A percentile compares a stretch with the other conserved stretches of the same genome.
phyloP scores from a whole-genome alignment of 2,888 invertebrate genomes.

The Thera obeliscata region DNA sequence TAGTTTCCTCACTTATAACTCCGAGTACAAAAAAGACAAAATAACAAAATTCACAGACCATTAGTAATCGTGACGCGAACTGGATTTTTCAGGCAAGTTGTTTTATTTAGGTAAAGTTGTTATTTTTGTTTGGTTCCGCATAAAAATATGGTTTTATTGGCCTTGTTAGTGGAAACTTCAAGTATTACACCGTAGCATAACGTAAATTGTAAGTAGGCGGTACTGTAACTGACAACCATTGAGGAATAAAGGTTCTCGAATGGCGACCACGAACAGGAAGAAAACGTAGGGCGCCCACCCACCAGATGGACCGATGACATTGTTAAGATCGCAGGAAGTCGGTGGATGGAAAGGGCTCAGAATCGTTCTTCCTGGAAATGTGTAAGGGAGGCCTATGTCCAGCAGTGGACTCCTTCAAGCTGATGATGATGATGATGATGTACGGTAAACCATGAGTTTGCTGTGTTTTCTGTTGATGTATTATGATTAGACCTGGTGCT shows the following conservation, averaged over 20 bases:
- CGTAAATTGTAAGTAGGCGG: background rate
- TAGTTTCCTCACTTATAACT: conserved; percentile 5
- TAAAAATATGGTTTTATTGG: conserved; percentile 7
- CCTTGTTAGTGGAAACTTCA: conserved; percentile 7
- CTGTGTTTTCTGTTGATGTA: no score
- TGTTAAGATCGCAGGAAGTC: no score
- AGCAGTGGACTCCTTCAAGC: no score
- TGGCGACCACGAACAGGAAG: no score
- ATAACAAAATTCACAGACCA: conserved; percentile 24
- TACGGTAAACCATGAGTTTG: no score
- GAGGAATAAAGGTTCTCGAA: no score
- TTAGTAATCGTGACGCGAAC: conserved; percentile 26
- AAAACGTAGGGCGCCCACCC: no score
- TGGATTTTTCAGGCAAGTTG: conserved; percentile 12
- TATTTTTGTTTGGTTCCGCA: conserved; percentile 21
- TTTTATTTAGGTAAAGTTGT: conserved; percentile 19
- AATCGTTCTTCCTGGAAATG: no score
- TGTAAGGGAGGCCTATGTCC: no score
- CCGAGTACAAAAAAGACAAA: conserved; percentile 7
- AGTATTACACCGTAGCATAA: background rate
- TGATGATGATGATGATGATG: background rate
- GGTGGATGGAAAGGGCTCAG: no score
- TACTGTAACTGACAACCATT: background rate
- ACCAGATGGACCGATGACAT: no score
- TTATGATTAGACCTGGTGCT: no score